Percentiles rank a stretch among this genome's conserved stretches.
Evolutionary conservation across 1,140 invertebrate genomes (phyloP).

Genomic region (Bradysia coprophila): DNA sequence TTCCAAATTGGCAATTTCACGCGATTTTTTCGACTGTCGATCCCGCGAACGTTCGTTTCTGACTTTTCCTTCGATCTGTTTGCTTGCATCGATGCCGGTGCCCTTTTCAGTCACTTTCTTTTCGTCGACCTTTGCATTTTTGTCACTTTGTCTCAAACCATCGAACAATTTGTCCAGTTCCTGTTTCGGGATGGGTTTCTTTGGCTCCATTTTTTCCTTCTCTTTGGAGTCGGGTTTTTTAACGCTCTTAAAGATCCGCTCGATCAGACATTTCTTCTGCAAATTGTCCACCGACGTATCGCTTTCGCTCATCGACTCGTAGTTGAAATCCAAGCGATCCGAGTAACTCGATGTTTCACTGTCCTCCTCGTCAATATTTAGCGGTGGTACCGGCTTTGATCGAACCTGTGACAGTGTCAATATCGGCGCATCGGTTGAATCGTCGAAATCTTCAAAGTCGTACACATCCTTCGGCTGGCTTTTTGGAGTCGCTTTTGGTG

Average conservation of each 20-base stretch:
- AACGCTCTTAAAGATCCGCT: conserved; percentile 30
- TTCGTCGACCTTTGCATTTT: too few relatives aligned
- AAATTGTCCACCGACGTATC: conserved; percentile 9
- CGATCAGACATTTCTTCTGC: conserved; percentile 29
- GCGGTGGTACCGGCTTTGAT: not conserved
- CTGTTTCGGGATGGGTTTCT: conserved; percentile 8
- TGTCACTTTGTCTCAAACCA: conserved; percentile 7
- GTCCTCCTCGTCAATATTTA: not conserved
- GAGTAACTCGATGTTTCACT: conserved; percentile 18
- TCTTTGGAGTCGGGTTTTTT: conserved; percentile 14
- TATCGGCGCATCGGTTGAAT: conserved; percentile 18
- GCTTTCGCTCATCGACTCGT: conserved; percentile 13
- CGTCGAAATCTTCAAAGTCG: conserved; percentile 25
- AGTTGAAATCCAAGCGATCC: conserved; percentile 22
- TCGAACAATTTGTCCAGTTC: conserved; percentile 21
- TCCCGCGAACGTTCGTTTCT: not conserved
- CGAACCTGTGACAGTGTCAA: conserved; percentile 10
- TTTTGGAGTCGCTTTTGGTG: conserved; percentile 1
- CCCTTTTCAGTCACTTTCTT: not conserved
- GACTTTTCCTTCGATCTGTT: not conserved
- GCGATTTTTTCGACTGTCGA: not conserved
- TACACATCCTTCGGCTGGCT: conserved; percentile 22
- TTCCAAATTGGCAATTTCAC: conserved; percentile 9
- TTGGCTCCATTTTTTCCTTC: not conserved
- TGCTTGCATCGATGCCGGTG: not conserved